These are phyloP conservation scores for Eupithecia pulchellata DNA, from an alignment of 2,888 invertebrate species.

Conservation along the genomic window DNA sequence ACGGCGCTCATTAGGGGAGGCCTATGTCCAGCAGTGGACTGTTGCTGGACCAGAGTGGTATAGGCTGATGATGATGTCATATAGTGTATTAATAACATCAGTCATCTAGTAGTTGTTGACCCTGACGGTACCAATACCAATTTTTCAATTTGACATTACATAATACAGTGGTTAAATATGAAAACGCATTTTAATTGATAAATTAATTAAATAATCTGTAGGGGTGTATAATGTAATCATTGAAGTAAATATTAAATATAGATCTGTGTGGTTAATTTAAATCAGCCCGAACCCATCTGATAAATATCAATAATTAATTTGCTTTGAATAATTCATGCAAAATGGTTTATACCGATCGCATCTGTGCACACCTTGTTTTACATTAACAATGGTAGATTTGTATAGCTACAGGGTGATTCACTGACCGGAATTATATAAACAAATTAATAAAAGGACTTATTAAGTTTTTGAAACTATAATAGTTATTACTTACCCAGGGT, in stretches of 20 bases:
- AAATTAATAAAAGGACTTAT: no score
- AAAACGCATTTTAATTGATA: neutral
- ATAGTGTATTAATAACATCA: no score
- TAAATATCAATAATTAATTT: slow-evolving; percentile 2
- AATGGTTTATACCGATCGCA: neutral
- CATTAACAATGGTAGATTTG: neutral
- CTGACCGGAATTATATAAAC: no score
- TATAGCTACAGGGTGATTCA: neutral
- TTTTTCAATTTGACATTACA: neutral
- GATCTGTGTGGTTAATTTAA: neutral
- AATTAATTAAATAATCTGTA: neutral
- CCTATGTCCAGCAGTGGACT: no score
- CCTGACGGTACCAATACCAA: no score
- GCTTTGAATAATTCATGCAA: slow-evolving; percentile 3
- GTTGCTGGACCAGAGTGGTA: no score
- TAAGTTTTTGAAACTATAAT: no score
- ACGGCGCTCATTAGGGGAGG: no score
- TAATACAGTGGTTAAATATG: neutral
- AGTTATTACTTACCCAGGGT: no score
- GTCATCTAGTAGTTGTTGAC: no score
- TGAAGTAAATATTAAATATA: neutral
- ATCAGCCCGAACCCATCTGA: neutral
- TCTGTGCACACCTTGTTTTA: neutral
- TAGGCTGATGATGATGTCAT: no score
- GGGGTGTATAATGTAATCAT: neutral